Evolutionary conservation across 2,797 vertebrate species (phyloP), one percentile per base, ranked within the genome.

Genomic region (Uromys caudimaculatus): DNA sequence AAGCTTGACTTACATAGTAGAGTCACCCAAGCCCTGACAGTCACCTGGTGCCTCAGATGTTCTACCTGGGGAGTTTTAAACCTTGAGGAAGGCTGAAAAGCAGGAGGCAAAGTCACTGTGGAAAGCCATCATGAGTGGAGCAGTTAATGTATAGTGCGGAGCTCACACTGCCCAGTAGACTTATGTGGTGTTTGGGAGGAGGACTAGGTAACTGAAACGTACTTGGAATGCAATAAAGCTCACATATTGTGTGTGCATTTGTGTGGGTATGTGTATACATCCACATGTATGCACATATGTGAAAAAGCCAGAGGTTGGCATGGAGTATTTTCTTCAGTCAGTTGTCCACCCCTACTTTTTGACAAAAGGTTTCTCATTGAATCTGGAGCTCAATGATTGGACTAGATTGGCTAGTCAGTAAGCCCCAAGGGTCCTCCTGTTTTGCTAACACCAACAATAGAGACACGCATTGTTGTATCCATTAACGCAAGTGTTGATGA

Each of bases 71-170:
- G n/a, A 50, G 13, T n/a, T 86, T 52, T 69, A 69, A 69, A 69
- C 24, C 32, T 29, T 29, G 23, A 1, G n/a, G 11, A 8, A 13
- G 76, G 27, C 32, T 41, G 24, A 75, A 60, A 47, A 8, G 32
- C 38, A 0, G 60, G 3, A 38, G 8, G 21, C 62, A 16, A 4
- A 62, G 54, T 27, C 54, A 1, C n/a, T 1, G 0, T 6, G 4
- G 75, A 54, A 47, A 21, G 35, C 17, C 60, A 0, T 47, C 29
- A 4, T 58, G 27, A 58, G 27, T 23, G 38, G 38, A 58, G 41
- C 10, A 1, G 1, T 75, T 88, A 58, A n/a, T 41, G 6, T 24
- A 19, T 23, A 44, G 56, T 23, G 21, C 16, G 0, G 24, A 88
- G 52, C 50, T 71, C n/a, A 7, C 12, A 24, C 64, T 87, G 85